Evolutionary conservation across 2,797 vertebrate genomes (phyloP), one percentile per base, ranked within the genome.

Genomic region (Malurus leucopterus): DNA sequence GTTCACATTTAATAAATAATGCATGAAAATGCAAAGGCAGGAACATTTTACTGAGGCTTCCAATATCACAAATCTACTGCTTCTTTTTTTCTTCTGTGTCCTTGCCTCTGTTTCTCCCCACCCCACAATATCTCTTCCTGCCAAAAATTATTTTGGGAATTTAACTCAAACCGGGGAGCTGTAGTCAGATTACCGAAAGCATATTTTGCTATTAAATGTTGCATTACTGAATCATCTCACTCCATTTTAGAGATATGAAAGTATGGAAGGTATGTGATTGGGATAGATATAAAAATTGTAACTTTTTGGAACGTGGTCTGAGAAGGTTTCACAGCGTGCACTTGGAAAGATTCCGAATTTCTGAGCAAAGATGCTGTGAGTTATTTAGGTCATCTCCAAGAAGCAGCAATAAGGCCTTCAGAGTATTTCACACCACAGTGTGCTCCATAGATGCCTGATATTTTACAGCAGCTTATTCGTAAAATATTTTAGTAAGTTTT

Each of bases 401-500:
- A 87, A 78, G 27, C 22, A 43, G 40, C 12, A 57, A 8, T 61
- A 70, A 87, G 43, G 24, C 27, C 58, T 84, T 84, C n/a, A 53
- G 64, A 38, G 3, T 62, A 29, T 89, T 84, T 88, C 49, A 34
- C 44, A 61, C 43, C 53, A 61, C 27, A 22, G 7, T 6, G 6
- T 83, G 63, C 36, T 77, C 75, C 67, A 43, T 74, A 75, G 78
- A 34, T 80, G 85, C 44, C 54, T 91, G 68, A 19, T 79, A 69
- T 57, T 91, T 93, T 90, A 73, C 40, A 80, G 68, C 58, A 89
- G 73, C 79, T 79, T 92, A 74, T 88, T 92, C 14, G 0, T 81
- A 73, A 93, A 91, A 82, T 79, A 82, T 90, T 94, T 87, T 62
- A 87, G 41, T 84, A 70, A 93, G 81, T 83, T 92, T 93, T 93